These are phyloP conservation scores for Carassius carassius DNA, from an alignment of 2,113 vertebrate species.

Conservation along the genomic window DNA sequence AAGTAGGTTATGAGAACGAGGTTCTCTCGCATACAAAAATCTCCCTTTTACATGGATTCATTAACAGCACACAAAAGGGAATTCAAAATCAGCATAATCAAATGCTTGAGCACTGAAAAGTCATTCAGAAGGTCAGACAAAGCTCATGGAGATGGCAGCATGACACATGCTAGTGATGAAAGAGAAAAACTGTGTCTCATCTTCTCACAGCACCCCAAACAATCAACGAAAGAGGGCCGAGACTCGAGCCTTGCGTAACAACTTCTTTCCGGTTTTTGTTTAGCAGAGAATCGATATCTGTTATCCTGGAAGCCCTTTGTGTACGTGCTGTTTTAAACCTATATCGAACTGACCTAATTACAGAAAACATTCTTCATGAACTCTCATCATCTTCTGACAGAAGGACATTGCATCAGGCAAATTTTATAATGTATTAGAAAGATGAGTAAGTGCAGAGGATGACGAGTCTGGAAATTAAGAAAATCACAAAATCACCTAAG, in stretches of 20 bases:
- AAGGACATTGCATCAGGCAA: neutral
- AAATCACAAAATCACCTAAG: neutral
- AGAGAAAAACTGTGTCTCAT: neutral
- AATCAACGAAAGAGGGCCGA: neutral
- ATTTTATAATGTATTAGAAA: neutral
- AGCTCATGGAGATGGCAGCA: neutral
- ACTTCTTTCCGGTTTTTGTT: neutral
- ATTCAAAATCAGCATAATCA: slow-evolving; percentile 3
- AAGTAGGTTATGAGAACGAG: slow-evolving; percentile 33
- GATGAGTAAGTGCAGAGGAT: neutral
- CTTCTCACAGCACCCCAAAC: neutral
- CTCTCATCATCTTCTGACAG: neutral
- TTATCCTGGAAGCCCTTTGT: neutral
- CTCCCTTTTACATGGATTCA: slow-evolving; percentile 20
- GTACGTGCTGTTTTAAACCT: neutral
- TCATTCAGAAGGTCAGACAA: slow-evolving; percentile 1
- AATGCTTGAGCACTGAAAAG: neutral
- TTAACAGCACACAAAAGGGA: slow-evolving; percentile 19
- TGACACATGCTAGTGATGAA: neutral
- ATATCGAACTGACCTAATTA: neutral
- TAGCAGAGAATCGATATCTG: neutral
- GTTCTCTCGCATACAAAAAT: slow-evolving; percentile 1
- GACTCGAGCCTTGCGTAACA: neutral
- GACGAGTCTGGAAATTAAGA: neutral
- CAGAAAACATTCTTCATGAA: slow-evolving; percentile 5